Conservation (phyloP, 2,797 vertebrate species). For the Eospalax fontanierii region DNA sequence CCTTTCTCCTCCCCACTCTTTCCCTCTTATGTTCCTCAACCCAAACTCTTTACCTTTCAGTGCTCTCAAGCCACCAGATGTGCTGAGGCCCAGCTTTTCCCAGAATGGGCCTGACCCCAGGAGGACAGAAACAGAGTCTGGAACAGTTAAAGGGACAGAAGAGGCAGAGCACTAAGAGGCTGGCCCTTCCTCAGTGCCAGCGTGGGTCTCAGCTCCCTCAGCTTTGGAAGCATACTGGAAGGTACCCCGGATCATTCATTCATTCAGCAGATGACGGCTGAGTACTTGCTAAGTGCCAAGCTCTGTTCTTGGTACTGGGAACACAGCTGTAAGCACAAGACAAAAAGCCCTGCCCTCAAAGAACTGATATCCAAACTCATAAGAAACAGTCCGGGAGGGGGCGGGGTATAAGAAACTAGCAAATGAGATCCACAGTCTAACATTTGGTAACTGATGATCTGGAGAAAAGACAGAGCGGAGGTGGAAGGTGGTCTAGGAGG, state of each 20-base stretch:
- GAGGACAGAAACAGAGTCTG: background rate
- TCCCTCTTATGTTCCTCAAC: constrained; percentile 51
- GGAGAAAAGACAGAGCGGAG: background rate
- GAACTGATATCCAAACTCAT: constrained; percentile 17
- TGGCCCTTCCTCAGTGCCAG: background rate
- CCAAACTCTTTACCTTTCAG: background rate
- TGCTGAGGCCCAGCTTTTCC: background rate
- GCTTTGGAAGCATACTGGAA: background rate
- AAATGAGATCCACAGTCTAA: background rate
- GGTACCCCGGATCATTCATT: background rate
- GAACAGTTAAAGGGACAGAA: background rate
- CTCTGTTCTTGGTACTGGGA: background rate
- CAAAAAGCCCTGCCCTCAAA: background rate
- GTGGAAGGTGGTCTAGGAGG: background rate
- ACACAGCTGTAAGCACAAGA: background rate
- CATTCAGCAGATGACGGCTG: background rate
- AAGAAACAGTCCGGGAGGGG: background rate
- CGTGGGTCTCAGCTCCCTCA: background rate
- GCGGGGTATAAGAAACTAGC: background rate
- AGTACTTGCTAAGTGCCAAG: background rate
- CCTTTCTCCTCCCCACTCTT: constrained; percentile 48
- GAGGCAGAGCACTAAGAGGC: background rate
- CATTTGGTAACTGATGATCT: background rate
- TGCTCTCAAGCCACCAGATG: background rate
- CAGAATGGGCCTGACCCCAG: background rate